phyloP scores from a whole-genome alignment of 2,113 vertebrate species.

The Catagonus wagneri region DNA sequence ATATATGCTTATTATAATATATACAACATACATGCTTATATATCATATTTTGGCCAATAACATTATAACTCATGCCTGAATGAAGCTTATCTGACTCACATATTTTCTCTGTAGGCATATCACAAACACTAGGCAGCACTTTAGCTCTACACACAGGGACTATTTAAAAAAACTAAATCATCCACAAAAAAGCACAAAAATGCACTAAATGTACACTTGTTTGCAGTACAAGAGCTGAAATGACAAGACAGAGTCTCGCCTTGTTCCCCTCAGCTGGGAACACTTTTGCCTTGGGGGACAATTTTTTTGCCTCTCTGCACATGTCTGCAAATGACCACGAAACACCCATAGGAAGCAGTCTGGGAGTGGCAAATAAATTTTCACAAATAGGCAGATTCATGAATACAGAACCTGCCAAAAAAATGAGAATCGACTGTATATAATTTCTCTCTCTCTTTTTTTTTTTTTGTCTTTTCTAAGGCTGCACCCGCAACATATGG shows the following conservation, averaged over 20 bases:
- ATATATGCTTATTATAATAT: not conserved
- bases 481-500: too few relatives aligned
- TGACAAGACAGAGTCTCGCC: not conserved
- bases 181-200: not conserved
- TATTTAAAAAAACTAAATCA: constrained; percentile 5
- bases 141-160: not conserved
- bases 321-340: not conserved
- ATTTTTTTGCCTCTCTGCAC: not conserved
- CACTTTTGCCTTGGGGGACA: not conserved
- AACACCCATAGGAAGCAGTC: not conserved
- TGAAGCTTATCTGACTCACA: not conserved
- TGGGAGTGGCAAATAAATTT: not conserved
- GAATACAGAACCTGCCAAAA: not conserved
- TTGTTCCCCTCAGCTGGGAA: not conserved
- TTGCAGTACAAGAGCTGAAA: not conserved
- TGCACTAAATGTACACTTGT: not conserved
- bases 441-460: too few relatives aligned
- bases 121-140: not conserved
- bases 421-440: not conserved
- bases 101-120: not conserved
- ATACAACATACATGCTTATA: not conserved
- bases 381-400: not conserved
- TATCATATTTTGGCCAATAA: not conserved
- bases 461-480: too few relatives aligned
- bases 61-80: not conserved